phyloP scores from a whole-genome alignment of 92 coral and sea anemone genomes.

The Porites lobata region DNA sequence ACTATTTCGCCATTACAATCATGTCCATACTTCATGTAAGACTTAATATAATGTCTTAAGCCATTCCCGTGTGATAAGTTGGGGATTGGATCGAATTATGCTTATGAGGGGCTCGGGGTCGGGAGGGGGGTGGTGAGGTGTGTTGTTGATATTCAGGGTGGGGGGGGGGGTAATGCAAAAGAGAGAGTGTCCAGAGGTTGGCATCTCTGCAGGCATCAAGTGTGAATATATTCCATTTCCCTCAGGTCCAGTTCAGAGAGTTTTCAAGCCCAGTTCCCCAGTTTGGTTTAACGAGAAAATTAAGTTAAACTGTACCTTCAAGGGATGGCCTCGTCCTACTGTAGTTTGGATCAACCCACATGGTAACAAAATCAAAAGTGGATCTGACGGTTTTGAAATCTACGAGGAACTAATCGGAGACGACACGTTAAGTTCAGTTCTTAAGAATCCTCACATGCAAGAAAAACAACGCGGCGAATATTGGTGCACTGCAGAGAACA shows the following conservation, averaged over 20 bases:
- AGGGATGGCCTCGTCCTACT: constrained; percentile 20
- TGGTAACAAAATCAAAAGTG: constrained; percentile 8
- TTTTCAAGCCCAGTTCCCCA: neutral
- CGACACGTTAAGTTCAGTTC: neutral
- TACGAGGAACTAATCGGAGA: neutral
- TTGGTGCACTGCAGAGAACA: neutral
- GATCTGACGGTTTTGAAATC: constrained; percentile 1
- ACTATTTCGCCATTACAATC: no score
- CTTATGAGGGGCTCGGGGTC: no score
- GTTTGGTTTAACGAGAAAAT: neutral
- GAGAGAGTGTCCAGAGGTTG: no score
- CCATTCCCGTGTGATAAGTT: no score
- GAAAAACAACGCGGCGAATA: neutral
- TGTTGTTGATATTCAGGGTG: no score
- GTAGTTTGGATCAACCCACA: constrained; percentile 16
- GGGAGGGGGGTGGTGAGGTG: no score
- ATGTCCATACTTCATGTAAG: no score
- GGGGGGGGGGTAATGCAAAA: no score
- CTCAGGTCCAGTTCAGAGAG: neutral
- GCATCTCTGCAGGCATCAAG: neutral
- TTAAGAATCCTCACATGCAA: neutral
- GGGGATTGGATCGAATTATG: no score
- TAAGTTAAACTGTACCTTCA: neutral
- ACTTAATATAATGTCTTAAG: no score
- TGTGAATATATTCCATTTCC: no score